Evolutionary conservation across 92 coral and sea anemone genomes (phyloP), one percentile per base, ranked within the genome.

Genomic region (Porites rus): DNA sequence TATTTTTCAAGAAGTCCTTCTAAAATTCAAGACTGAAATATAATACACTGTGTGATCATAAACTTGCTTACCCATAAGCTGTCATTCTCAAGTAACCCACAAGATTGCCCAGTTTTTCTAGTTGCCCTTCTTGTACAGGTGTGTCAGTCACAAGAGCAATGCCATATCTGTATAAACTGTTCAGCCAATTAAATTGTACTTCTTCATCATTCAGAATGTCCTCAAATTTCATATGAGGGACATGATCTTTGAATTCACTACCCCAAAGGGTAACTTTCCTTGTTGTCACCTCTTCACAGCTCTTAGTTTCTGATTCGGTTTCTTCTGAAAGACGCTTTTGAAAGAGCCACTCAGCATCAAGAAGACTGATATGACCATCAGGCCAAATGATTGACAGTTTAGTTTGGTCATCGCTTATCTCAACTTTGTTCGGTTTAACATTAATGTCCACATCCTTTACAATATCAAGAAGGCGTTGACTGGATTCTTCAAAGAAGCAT

Each of bases 221-320:
- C 17, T 87, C 90, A 86, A 87, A 96, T 43, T 81, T 89, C 92
- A 91, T 83, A 22, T 43, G 61, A 66, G 95, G 95, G 17, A 96
- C 20, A 4, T 88, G 75, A 51, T 87, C 92, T 50, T 76, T 76
- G 62, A 96, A 65, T 63, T 84, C 92, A 52, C 80, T 91, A 31
- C 92, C 93, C 99, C 99, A 96, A 8, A 94, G 74, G 63, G 79
- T 75, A 21, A 93, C 86, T 18, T 91, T 90, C 71, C 83, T 81
- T 16, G 85, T 81, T 11, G 88, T 75, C 66, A 93, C 88, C 51
- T 65, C 81, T 51, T 2, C 70, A 19, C 65, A 80, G 38, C 72
- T 46, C 21, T n/a, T 70, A 74, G 59, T 18, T 22, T 80, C 50
- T 52, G 24, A 22, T 53, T 72, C 25, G 10, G 63, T 52, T 31